These are phyloP conservation scores for Chaitophorus viminalis DNA, from an alignment of 2,888 invertebrate genomes.

Conservation along the genomic window DNA sequence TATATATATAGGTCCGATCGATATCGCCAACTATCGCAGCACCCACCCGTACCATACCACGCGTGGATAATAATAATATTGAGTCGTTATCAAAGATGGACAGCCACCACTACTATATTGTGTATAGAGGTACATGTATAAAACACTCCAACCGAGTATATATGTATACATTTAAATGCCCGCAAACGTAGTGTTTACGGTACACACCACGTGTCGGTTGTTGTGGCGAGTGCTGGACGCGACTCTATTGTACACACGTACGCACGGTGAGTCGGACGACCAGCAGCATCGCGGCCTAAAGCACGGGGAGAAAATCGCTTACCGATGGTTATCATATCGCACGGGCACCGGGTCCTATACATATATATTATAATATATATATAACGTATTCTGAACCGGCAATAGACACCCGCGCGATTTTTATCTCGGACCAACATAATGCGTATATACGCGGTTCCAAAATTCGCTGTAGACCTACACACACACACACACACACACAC, in stretches of 20 bases:
- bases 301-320: constrained; percentile 32
- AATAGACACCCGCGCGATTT: constrained; percentile 52
- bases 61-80: constrained; percentile 48
- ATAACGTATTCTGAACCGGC: neutral
- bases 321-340: constrained; percentile 47
- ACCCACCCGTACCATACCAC: too few relatives aligned
- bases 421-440: constrained; percentile 13
- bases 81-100: constrained; percentile 50
- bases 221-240: neutral
- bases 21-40: too few relatives aligned
- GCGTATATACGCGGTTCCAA: constrained; percentile 25
- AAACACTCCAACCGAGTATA: neutral
- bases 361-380: neutral
- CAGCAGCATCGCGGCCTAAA: neutral
- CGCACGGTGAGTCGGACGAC: neutral
- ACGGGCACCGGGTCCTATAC: neutral
- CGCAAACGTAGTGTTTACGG: neutral
- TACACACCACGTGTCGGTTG: neutral
- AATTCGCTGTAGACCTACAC: constrained; percentile 18
- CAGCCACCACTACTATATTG: neutral
- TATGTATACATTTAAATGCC: too few relatives aligned
- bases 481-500: too few relatives aligned
- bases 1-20: constrained; percentile 30
- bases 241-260: neutral
- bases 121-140: neutral